Evolutionary conservation across 1,140 invertebrate genomes (phyloP), one percentile per base, ranked within the genome.

Genomic region (Drosophila ironensis): DNA sequence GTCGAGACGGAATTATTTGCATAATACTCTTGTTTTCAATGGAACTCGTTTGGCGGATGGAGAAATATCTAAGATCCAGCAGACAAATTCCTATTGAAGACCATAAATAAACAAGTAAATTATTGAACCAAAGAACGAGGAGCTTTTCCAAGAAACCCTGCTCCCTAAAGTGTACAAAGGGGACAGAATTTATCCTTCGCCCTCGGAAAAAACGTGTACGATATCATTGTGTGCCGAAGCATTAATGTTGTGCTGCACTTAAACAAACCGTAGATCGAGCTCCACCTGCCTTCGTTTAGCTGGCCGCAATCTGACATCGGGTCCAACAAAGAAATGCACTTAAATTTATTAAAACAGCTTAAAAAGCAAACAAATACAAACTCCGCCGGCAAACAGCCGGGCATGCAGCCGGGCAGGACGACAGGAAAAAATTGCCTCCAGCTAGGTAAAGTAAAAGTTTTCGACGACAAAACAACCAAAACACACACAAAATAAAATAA

Each of bases 291-390:
- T 38, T 42, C 27, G 11, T 19, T 47, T 35, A 48, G 67, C 37
- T 59, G 66, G 42, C 52, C 66, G 52, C 66, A 70, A 64, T 75
- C 64, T 70, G 56, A 51, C 64, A 75, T 61, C 63, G 35, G 45
- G 16, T 20, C 40, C 54, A 50, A 76, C 59, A 71, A 71, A 57
- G 44, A 73, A 78, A 60, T 78, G 74, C 74, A 78, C 74, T 78
- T 69, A 78, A 78, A 72, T 78, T 78, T 78, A 78, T 78, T 78
- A 77, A 61, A 68, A 54, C 53, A 54, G 47, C 61, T 44, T 44
- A 47, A 53, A 60, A 57, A 52, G 30, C 27, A 53, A 54, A 69
- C 27, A 66, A 51, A 73, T 57, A 53, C 48, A 72, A 50, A 33
- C 25, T 22, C 37, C 42, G 46, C 25, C 38, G 45, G 25, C 52